Conservation (phyloP, 1,140 invertebrate species). For the Drosophila persimilis region DNA sequence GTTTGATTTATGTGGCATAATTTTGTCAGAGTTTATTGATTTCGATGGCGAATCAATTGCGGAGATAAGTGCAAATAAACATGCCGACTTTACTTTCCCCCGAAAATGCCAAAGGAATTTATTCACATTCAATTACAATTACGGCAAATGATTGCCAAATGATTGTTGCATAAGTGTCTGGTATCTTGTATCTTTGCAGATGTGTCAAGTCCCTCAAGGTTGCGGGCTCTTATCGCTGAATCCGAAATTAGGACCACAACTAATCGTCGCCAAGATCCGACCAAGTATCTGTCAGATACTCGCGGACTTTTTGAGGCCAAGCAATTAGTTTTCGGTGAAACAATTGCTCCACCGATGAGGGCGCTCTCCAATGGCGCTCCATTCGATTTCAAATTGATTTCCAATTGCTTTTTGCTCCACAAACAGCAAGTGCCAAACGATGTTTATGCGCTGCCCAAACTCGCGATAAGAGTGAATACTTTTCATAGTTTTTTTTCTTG, state of each 20-base stretch:
- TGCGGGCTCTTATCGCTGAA: conserved; percentile 55
- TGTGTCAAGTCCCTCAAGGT: conserved; percentile 41
- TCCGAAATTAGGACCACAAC: conserved; percentile 62
- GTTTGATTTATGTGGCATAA: conserved; percentile 71
- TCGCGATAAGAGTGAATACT: not conserved
- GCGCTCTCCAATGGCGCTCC: conserved; percentile 37
- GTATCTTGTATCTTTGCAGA: conserved; percentile 9
- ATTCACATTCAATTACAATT: conserved; percentile 24
- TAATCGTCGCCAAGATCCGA: conserved; percentile 58
- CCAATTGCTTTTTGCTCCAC: conserved; percentile 38
- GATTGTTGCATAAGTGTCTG: conserved; percentile 1
- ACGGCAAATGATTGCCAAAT: conserved; percentile 17
- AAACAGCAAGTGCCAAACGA: conserved; percentile 28
- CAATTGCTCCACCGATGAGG: conserved; percentile 45
- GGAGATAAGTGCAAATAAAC: conserved; percentile 13
- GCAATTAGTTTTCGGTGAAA: conserved; percentile 63
- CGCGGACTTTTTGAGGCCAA: conserved; percentile 63
- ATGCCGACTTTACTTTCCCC: conserved; percentile 7
- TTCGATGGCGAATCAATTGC: conserved; percentile 40
- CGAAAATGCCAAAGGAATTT: conserved; percentile 36
- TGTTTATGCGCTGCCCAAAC: conserved; percentile 4
- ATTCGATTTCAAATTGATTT: conserved; percentile 45
- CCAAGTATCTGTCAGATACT: conserved; percentile 46
- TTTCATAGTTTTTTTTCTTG: not conserved
- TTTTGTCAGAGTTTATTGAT: conserved; percentile 51